Evolutionary conservation across 2,113 vertebrate species (phyloP), one percentile per base, ranked within the genome.

Genomic region (Spilogale gracilis): DNA sequence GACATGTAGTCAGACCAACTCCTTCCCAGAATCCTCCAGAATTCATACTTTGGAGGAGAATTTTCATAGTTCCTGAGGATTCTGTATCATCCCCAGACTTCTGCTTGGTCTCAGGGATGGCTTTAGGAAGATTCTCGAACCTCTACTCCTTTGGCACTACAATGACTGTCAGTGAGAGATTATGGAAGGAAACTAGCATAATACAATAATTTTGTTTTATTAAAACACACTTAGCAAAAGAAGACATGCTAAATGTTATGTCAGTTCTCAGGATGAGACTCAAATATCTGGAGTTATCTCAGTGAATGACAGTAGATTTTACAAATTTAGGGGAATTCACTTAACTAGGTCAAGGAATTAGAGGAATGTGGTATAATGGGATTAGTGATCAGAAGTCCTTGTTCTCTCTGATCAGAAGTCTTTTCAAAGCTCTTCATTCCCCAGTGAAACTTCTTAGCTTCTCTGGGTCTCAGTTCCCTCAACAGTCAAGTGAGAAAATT

Each of bases 241-340:
- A 91, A 89, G 94, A 69, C 50, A 69, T 45, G 79, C 38, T 91
- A 93, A 97, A 96, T 94, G 65, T 96, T 96, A 95, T 95, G 96
- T 94, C 97, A 96, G 78, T 76, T 97, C 52, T 96, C 52, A 30
- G 58, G 91, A 0, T 58, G 91, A 97, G 56, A 96, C 52, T 89
- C 86, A 97, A 97, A 89, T 92, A 95, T 87, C 96, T 86, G 21
- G 67, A 91, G 79, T 71, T 95, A 48, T 83, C 73, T 95, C 67
- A 71, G 65, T 63, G 87, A 95, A 84, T 54, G 97, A 87, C 82
- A 95, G 30, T 67, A 69, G 17, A 69, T 61, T 79, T 60, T 71
- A 67, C 30, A 92, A 63, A 82, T 54, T 93, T 88, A 16, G 12
- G 43, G 92, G 45, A 79, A 91, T 80, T 89, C 50, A 79, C 30